Base-by-base conservation (phyloP, 2,113 vertebrate genomes). In the Cyanocitta stelleri region DNA sequence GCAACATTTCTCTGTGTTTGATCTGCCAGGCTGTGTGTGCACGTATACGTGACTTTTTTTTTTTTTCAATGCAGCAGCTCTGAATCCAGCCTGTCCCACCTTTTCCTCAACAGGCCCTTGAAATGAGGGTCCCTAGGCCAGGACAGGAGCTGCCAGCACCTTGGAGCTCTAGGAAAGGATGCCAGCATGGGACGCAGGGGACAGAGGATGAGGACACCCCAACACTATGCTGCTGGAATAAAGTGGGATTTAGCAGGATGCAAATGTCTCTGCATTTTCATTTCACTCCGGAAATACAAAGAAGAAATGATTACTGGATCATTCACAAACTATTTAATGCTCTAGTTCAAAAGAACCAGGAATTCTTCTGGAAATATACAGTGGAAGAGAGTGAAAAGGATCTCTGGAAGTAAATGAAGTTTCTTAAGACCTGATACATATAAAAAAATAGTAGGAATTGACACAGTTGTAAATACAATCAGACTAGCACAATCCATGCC, bases 11-110 rank as follows among this genome's bases (percentile, higher is more conserved):
- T 41, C 52, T 27, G 7, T 16, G 14, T 44, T 56, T 78, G 35
- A 63, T 59, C 69, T 85, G 33, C 9, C 64, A 78, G 73, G 17
- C 17, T 67, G 2, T n/a, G 4, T 66, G 19, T 44, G 18, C 8
- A 6, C 3, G 1, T 14, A 5, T 15, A 2, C 39, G 0, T 7
- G 7, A 13, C 13, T 15, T 15, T 29, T 46, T 43, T 43, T 41
- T 43, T 43, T 55, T 35, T 46, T 15, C 39, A 55, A 13, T 5
- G 49, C 13, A 87, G 55, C 43, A 84, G 48, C 33, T 75, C 58
- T 64, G 59, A 84, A 78, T 41, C 32, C 49, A 83, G 39, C 26
- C 75, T 43, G 39, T 76, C 62, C 10, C 55, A 92, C 16, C 35
- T 24, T 63, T 72, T 52, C 52, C 58, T 37, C n/a, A 67, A 17